Evolutionary conservation across 2,888 invertebrate genomes (phyloP).

Genomic region (Lasioglossum lativentre): DNA sequence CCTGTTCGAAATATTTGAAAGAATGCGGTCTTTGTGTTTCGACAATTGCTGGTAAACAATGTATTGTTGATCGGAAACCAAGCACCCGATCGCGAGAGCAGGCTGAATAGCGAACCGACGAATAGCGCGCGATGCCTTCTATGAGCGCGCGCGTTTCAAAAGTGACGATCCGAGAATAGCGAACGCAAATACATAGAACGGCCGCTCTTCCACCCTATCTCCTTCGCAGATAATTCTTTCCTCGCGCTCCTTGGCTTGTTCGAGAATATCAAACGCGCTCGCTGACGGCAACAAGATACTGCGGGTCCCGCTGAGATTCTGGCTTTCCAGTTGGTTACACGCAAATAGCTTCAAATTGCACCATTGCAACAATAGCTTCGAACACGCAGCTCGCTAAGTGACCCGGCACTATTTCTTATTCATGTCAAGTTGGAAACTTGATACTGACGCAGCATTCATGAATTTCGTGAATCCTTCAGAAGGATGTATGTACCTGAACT

Average conservation of each 20-base stretch:
- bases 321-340: constrained; percentile 40
- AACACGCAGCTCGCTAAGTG: constrained; percentile 24
- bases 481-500: not conserved
- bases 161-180: constrained; percentile 58
- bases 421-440: constrained; percentile 5
- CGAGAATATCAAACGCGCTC: constrained; percentile 21
- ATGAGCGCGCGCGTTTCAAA: constrained; percentile 39
- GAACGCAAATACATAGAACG: constrained; percentile 59
- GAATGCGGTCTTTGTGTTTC: not conserved
- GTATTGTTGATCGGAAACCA: not conserved
- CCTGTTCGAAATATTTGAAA: not conserved
- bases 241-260: constrained; percentile 19
- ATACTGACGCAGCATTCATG: not conserved
- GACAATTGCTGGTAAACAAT: not conserved
- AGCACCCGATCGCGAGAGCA: not conserved
- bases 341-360: constrained; percentile 38
- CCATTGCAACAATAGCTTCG: constrained; percentile 33
- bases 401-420: constrained; percentile 24
- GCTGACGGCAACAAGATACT: constrained; percentile 38
- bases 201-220: constrained; percentile 24
- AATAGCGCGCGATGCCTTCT: constrained; percentile 57
- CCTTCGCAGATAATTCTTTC: constrained; percentile 51
- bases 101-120: constrained; percentile 36
- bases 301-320: constrained; percentile 31
- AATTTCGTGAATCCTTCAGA: not conserved